Evolutionary conservation across 1,140 invertebrate species (phyloP).

Genomic region (Anastatus disparis): DNA sequence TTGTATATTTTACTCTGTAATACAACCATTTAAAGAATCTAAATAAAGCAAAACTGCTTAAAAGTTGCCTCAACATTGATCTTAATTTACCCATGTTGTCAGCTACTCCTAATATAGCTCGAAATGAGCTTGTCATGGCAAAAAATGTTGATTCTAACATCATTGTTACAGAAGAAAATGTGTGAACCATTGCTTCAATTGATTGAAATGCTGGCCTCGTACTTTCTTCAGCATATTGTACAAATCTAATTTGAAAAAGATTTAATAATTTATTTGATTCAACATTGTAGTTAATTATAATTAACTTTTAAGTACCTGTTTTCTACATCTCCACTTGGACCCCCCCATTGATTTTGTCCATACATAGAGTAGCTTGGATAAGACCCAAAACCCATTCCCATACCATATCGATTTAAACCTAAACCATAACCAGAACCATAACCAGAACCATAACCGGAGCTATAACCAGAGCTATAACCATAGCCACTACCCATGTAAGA

Average conservation of each 20-base stretch:
- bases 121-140: slow-evolving; percentile 93
- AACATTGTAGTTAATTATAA: neutral
- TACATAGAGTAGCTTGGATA: slow-evolving; percentile 58
- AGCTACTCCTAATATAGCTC: slow-evolving; percentile 93
- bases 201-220: slow-evolving; percentile 92
- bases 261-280: slow-evolving; percentile 21
- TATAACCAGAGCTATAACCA: slow-evolving; percentile 27
- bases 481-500: slow-evolving; percentile 48
- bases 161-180: slow-evolving; percentile 92
- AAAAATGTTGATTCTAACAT: slow-evolving; percentile 97
- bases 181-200: slow-evolving; percentile 91
- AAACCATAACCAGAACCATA: slow-evolving; percentile 49
- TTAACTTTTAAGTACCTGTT: slow-evolving; percentile 63
- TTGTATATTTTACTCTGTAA: slow-evolving; percentile 75
- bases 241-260: slow-evolving; percentile 77
- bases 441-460: slow-evolving; percentile 44
- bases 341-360: slow-evolving; percentile 57
- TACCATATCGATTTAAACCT: slow-evolving; percentile 51
- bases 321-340: slow-evolving; percentile 71
- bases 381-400: slow-evolving; percentile 51
- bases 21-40: slow-evolving; percentile 83
- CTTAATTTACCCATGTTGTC: slow-evolving; percentile 90
- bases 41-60: slow-evolving; percentile 86
- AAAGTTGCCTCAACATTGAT: slow-evolving; percentile 83
- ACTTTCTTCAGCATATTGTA: slow-evolving; percentile 89